Evolutionary conservation across 2,888 invertebrate species (phyloP).

Genomic region (Chalcis sispes): DNA sequence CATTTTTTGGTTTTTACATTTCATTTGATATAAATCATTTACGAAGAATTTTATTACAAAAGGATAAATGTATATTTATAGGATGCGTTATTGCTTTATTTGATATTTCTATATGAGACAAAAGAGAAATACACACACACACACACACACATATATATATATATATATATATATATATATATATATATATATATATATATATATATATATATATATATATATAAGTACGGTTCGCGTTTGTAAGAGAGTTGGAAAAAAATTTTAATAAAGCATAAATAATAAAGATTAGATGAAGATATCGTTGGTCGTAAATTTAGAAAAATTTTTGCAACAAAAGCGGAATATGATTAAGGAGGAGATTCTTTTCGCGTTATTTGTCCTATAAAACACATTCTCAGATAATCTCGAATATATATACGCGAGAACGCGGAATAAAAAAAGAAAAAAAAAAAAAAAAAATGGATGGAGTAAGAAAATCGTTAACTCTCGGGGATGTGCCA

Average conservation of each 20-base stretch:
- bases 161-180: too few species aligned
- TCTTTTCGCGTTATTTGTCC: slow-evolving; percentile 44
- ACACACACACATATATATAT: not conserved
- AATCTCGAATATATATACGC: slow-evolving; percentile 28
- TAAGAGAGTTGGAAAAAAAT: not conserved
- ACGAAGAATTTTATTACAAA: too few species aligned
- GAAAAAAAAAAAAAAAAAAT: too few species aligned
- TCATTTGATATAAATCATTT: too few species aligned
- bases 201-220: too few species aligned
- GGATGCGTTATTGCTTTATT: not conserved
- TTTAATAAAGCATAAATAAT: slow-evolving; percentile 27
- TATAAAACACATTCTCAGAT: slow-evolving; percentile 46
- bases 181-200: too few species aligned
- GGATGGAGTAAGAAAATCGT: slow-evolving; percentile 47
- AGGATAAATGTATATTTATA: too few species aligned
- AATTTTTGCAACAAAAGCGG: slow-evolving; percentile 5
- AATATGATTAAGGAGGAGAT: slow-evolving; percentile 22
- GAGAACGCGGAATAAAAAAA: slow-evolving; percentile 5
- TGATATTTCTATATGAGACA: not conserved
- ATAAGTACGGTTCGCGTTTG: too few species aligned
- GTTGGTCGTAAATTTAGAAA: slow-evolving; percentile 18
- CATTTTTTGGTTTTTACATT: too few species aligned
- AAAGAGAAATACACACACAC: not conserved
- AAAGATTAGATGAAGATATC: slow-evolving; percentile 48
- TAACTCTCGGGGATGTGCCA: not conserved